A percentile compares a stretch with the other conserved stretches of the same genome.
Evolutionary conservation across 1,140 invertebrate species (phyloP).

Genomic region (Neotoxoptera formosana): DNA sequence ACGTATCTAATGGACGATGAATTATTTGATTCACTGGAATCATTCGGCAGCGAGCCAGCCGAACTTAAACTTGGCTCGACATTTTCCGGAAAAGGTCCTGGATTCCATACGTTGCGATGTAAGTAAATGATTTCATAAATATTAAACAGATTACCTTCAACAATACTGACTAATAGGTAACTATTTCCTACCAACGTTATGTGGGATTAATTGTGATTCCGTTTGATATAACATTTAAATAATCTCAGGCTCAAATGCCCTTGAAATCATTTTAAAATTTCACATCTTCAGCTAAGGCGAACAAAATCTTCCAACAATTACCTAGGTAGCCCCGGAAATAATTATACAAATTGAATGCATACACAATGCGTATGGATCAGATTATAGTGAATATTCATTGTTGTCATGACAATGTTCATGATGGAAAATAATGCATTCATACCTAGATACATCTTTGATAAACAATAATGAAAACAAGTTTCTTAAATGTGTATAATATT

Average conservation of each 20-base stretch:
- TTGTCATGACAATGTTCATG: neutral
- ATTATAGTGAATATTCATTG: neutral
- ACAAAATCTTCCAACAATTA: neutral
- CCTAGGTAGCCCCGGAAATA: neutral
- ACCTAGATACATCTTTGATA: no score
- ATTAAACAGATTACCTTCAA: neutral
- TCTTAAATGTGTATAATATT: neutral
- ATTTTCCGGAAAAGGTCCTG: conserved; percentile 75
- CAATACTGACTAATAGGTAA: neutral
- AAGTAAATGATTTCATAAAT: conserved; percentile 65
- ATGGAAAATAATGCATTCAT: neutral
- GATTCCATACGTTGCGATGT: conserved; percentile 90
- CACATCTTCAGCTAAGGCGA: neutral
- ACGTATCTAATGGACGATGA: conserved; percentile 55
- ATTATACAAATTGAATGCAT: neutral
- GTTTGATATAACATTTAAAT: neutral
- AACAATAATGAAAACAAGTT: neutral
- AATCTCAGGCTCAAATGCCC: neutral
- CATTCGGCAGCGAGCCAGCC: conserved; percentile 46
- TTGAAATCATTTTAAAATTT: neutral
- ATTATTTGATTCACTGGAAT: conserved; percentile 31
- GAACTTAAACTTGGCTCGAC: conserved; percentile 85
- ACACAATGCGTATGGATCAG: neutral
- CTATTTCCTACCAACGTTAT: neutral
- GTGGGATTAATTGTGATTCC: neutral